Percentiles rank a stretch among this genome's conserved stretches.
These are phyloP conservation scores for Lutjanus campechanus DNA, from an alignment of 2,797 vertebrate genomes.

Conservation along the genomic window DNA sequence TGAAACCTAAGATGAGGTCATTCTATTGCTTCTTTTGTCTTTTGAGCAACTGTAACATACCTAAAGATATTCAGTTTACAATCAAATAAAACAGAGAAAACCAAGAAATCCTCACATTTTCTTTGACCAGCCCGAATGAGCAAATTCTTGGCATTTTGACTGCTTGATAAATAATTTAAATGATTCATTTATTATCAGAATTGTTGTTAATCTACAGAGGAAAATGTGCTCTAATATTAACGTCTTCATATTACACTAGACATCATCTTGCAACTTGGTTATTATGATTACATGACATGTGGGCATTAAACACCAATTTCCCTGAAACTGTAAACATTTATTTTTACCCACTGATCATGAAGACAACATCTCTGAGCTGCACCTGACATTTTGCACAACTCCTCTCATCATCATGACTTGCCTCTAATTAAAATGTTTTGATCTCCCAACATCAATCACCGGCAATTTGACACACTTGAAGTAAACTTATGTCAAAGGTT, in stretches of 20 bases:
- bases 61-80: neutral
- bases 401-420: constrained; percentile 15
- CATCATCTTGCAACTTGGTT: neutral
- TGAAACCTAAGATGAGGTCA: neutral
- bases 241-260: neutral
- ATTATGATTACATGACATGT: constrained; percentile 45
- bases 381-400: constrained; percentile 43
- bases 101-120: neutral
- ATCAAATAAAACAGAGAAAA: neutral
- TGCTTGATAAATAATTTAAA: neutral
- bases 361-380: constrained; percentile 6
- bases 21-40: neutral
- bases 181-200: neutral
- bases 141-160: neutral
- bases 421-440: constrained; percentile 33
- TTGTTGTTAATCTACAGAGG: neutral
- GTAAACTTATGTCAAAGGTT: constrained; percentile 2
- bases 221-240: neutral
- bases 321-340: neutral
- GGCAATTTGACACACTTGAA: neutral
- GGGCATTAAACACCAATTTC: constrained; percentile 5
- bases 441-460: constrained; percentile 4
- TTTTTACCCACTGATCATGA: neutral
- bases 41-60: neutral
- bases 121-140: neutral